Conservation (phyloP, 2,113 vertebrate genomes). For the Brachypodius melanocephalos region DNA sequence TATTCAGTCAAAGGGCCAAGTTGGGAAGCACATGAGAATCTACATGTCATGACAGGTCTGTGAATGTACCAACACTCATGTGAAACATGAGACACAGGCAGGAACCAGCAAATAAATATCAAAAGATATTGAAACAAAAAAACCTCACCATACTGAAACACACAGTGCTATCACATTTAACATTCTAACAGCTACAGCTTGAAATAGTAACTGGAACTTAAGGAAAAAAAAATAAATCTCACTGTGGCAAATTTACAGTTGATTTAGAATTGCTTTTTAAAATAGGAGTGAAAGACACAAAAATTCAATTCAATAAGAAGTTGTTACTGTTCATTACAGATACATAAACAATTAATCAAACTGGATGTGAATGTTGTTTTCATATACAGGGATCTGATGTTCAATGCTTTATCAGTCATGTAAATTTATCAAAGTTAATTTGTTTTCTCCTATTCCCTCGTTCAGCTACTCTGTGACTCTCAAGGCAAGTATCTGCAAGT, state of each 20-base stretch:
- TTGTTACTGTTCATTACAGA: background rate
- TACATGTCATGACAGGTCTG: background rate
- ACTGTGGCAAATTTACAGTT: background rate
- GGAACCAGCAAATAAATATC: background rate
- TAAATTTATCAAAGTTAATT: background rate
- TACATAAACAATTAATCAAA: background rate
- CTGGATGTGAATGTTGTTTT: background rate
- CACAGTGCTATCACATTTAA: background rate
- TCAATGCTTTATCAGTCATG: background rate
- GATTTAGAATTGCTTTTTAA: background rate
- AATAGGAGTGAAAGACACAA: background rate
- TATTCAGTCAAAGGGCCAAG: background rate
- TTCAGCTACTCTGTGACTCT: background rate
- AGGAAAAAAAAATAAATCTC: background rate
- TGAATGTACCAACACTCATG: background rate
- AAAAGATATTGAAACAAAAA: background rate
- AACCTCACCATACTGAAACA: background rate
- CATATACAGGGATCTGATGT: background rate
- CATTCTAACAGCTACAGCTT: background rate
- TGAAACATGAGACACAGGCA: background rate
- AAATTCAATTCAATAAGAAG: background rate
- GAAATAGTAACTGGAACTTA: background rate
- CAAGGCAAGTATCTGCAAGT: background rate
- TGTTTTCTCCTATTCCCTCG: background rate
- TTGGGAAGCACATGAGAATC: background rate